Base-by-base conservation (phyloP, 2,797 vertebrate species). In the Enteromius treurensis region DNA sequence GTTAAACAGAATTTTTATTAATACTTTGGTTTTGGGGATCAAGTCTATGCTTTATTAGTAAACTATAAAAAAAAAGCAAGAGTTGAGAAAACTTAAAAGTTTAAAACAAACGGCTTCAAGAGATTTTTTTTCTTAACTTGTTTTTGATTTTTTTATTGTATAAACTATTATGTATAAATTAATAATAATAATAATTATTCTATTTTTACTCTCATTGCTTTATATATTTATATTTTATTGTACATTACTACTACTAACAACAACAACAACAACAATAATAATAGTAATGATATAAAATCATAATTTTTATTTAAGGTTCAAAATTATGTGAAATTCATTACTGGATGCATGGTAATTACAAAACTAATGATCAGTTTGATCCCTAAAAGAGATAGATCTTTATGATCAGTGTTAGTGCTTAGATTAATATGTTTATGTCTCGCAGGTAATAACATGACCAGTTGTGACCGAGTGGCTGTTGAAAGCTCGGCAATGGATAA, bases 401-500 rank as follows among this genome's bases (percentile, higher is more conserved):
- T 64, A 74, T 19, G 21, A 60, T 53, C 47, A 68, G 47, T 11
- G 8, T n/a, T 29, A 53, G 60, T 13, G 17, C 53, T 67, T 53
- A 67, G n/a, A 82, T 77, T 55, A 13, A 68, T 34, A 34, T 45
- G 34, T 21, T 55, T 77, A 68, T 55, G 32, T 82, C 42, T 55
- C n/a, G 10, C 5, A 29, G 73, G 47, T 53, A 77, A 67, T 42
- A 64, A 64, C 26, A 32, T 64, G 60, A 8, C 26, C 14, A 49
- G 75, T 82, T 68, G 47, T 68, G 73, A 82, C 23, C 0, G 23
- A 76, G 47, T 76, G 60, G 62, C 47, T 82, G 80, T 67, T 82
- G 47, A 82, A 82, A 67, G 45, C 70, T 29, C 42, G 71, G 80
- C 71, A 67, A 26, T 53, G 71, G 47, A 67, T 40, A 65, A 55